Evolutionary conservation across 2,888 invertebrate species (phyloP).

Genomic region (Cheilosia grossa): DNA sequence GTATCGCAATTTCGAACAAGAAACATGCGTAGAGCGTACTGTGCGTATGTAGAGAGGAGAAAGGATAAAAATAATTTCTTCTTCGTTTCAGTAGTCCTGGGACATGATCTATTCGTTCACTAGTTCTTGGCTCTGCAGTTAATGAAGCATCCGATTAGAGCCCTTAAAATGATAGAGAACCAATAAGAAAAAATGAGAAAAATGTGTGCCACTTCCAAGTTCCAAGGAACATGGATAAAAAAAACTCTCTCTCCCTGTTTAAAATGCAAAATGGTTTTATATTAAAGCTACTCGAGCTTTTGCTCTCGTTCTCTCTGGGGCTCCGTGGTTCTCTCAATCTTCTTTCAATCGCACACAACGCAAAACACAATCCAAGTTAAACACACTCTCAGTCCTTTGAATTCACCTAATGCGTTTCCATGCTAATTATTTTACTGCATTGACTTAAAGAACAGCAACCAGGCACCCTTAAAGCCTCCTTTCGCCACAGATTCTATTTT

Average conservation of each 20-base stretch:
- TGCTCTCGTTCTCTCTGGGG: conserved; percentile 41
- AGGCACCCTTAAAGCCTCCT: conserved; percentile 4
- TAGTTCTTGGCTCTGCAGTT: background rate
- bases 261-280: conserved; percentile 28
- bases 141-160: background rate
- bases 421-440: conserved; percentile 30
- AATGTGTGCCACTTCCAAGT: background rate
- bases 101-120: conserved; percentile 1
- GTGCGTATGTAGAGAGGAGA: conserved; percentile 28
- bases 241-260: background rate
- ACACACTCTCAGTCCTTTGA: conserved; percentile 1
- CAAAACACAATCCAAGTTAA: conserved; percentile 16
- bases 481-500: background rate
- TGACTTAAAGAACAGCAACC: conserved; percentile 22
- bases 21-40: conserved; percentile 58
- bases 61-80: conserved; percentile 26
- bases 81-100: conserved; percentile 13
- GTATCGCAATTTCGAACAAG: conserved; percentile 10
- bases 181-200: background rate
- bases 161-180: background rate
- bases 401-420: conserved; percentile 19
- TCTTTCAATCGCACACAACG: background rate
- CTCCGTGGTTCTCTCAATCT: background rate
- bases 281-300: conserved; percentile 59
- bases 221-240: background rate